Percentiles rank a stretch among this genome's conserved stretches.
phyloP scores from a whole-genome alignment of 1,140 invertebrate species.

The Drosophila ambigua region DNA sequence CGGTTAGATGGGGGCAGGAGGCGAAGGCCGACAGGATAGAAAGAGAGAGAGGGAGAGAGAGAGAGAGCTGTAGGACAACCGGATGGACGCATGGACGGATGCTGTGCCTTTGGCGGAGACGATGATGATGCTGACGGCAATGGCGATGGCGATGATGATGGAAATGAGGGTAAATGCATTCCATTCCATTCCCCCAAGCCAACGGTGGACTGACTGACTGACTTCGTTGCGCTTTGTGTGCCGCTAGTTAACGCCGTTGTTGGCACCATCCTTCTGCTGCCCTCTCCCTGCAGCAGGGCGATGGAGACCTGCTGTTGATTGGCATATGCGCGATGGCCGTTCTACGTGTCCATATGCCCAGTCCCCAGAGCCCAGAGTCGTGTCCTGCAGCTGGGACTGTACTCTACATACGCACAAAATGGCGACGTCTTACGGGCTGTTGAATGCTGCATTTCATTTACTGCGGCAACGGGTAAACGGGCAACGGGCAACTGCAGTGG shows the following conservation, averaged over 20 bases:
- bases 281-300: neutral
- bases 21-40: conserved; percentile 8
- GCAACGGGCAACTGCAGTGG: conserved; percentile 40
- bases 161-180: too few relatives aligned
- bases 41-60: neutral
- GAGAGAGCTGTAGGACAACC: conserved; percentile 2
- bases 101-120: too few relatives aligned
- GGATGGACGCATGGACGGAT: neutral
- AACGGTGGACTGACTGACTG: conserved; percentile 27
- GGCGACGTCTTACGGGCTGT: conserved; percentile 60
- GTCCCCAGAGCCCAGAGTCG: conserved; percentile 4
- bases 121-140: neutral
- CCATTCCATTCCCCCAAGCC: conserved; percentile 12
- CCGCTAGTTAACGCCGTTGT: conserved; percentile 69
- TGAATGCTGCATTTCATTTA: conserved; percentile 72
- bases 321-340: conserved; percentile 64
- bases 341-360: conserved; percentile 69
- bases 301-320: conserved; percentile 54
- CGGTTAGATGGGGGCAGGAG: conserved; percentile 34
- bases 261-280: neutral
- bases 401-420: conserved; percentile 54
- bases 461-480: conserved; percentile 36
- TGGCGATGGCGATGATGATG: conserved; percentile 21
- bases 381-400: conserved; percentile 33
- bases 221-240: conserved; percentile 27